A percentile compares a stretch with the other conserved stretches of the same genome.
phyloP scores from a whole-genome alignment of 1,140 invertebrate species.

The Sogatella furcifera region DNA sequence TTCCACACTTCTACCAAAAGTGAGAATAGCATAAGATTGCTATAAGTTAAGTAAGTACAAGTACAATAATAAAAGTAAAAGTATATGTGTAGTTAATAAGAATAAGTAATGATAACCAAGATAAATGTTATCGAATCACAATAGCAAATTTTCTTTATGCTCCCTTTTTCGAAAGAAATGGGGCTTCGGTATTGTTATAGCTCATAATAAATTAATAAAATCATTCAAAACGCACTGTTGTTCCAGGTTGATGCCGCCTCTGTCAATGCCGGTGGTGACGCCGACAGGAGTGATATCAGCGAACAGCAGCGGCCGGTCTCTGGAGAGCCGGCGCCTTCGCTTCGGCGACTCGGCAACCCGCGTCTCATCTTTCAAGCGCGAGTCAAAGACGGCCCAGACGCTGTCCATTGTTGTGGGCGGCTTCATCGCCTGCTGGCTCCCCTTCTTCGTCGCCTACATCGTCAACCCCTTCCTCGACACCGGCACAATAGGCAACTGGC shows the following conservation, averaged over 20 bases:
- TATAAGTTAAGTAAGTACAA: no score
- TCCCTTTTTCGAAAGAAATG: no score
- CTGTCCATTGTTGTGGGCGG: slow-evolving; percentile 84
- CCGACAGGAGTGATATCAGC: no score
- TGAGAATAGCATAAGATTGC: no score
- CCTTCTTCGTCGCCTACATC: slow-evolving; percentile 80
- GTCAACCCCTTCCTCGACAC: slow-evolving; percentile 57
- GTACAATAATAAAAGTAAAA: no score
- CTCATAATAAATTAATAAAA: not conserved
- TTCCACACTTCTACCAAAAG: no score
- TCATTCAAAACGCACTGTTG: not conserved
- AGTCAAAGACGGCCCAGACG: slow-evolving; percentile 82
- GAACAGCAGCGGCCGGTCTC: no score
- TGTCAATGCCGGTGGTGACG: not conserved
- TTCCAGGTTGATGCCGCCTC: slow-evolving; percentile 8
- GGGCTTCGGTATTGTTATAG: no score
- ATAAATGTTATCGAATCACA: no score
- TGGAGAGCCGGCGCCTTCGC: not conserved
- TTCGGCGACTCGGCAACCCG: slow-evolving; percentile 28
- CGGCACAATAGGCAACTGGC: slow-evolving; percentile 36
- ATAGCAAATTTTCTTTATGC: no score
- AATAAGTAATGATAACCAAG: no score
- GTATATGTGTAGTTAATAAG: no score
- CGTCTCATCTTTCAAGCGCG: slow-evolving; percentile 53
- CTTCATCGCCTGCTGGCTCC: slow-evolving; percentile 82